Evolutionary conservation across 2,113 vertebrate genomes (phyloP), one percentile per base, ranked within the genome.

Genomic region (Menura novaehollandiae): DNA sequence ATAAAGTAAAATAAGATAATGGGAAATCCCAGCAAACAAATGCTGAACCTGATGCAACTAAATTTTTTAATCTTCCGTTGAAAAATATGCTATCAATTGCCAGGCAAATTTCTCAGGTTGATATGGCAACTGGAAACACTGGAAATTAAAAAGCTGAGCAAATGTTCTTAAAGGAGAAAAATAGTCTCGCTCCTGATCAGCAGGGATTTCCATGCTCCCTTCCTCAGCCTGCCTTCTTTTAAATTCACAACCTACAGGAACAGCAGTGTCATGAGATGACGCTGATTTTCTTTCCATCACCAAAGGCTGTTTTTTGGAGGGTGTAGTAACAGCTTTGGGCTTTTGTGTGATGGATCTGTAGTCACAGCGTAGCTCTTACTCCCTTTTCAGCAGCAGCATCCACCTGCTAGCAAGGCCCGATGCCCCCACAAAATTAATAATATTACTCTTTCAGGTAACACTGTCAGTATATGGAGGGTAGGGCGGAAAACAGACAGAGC

Each of bases 111-210:
- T 92, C 52, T 87, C 66, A 62, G 88, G 96, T 97, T 97, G 96
- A 89, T 96, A 97, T 96, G 94, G 96, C 91, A 97, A 97, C 96
- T 97, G 73, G 66, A 94, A 97, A 93, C 86, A 95, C 58, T 95
- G 95, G 76, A 87, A 96, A 93, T 84, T 86, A 89, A 92, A 91
- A 89, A 95, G 73, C 68, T 88, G 88, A 94, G 79, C 41, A 81
- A 94, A 81, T 93, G 53, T 90, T 92, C 79, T 91, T 75, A 88
- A 68, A 87, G 69, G 37, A 89, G 89, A 46, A 93, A 96, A 97
- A 82, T 3, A 96, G 80, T 87, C 80, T 91, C 3, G 10, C 33
- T 84, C 53, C 26, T 91, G 85, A 94, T 91, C 83, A 95, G 81
- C 93, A 91, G 94, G 95, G 86, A 87, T 96, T 97, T 96, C 91